Percentiles rank a stretch among this genome's conserved stretches.
phyloP scores from a whole-genome alignment of 2,113 vertebrate genomes.

The Callospermophilus lateralis region DNA sequence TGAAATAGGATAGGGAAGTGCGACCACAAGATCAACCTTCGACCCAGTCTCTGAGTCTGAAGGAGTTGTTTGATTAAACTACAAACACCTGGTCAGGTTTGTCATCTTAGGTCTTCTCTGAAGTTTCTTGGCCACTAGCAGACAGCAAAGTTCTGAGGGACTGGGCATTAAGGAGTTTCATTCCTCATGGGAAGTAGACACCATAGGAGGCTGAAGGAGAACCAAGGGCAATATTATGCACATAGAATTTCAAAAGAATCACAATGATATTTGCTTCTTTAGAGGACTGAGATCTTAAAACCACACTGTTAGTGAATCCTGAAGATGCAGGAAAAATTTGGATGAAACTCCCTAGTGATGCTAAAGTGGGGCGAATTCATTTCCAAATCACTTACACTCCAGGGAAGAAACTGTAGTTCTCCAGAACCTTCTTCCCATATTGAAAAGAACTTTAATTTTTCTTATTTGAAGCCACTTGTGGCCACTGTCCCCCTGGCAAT shows the following conservation, averaged over 20 bases:
- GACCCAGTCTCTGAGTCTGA: not conserved
- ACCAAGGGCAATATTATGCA: not conserved
- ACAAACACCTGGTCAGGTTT: not conserved
- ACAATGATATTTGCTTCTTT: not conserved
- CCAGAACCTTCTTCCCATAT: not conserved
- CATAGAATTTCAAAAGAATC: not conserved
- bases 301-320: not conserved
- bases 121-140: not conserved
- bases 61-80: not conserved
- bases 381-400: not conserved
- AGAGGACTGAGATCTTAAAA: not conserved
- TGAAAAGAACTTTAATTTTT: not conserved
- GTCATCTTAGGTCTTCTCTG: not conserved
- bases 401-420: not conserved
- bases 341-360: not conserved
- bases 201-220: not conserved
- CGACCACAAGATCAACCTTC: not conserved
- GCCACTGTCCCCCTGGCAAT: not conserved
- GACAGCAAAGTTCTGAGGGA: not conserved
- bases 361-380: not conserved
- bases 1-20: not conserved
- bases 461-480: not conserved
- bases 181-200: not conserved
- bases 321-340: not conserved
- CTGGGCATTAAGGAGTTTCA: not conserved